These are phyloP conservation scores for Formicarius rufipectus DNA, from an alignment of 2,113 vertebrate species.

Conservation along the genomic window DNA sequence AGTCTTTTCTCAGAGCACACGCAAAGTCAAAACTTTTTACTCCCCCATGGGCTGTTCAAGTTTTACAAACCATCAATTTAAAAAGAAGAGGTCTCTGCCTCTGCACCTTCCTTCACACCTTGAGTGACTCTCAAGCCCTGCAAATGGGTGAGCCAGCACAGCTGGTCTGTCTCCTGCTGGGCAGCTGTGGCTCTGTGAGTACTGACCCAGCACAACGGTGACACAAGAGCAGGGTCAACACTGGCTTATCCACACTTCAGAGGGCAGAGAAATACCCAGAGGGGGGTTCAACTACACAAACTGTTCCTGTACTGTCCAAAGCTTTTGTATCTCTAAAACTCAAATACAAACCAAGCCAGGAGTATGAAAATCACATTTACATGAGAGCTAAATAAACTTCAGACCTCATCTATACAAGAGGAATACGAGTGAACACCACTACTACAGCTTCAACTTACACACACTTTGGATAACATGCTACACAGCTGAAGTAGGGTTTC, in stretches of 20 bases:
- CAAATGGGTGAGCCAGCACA: not conserved
- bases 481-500: not conserved
- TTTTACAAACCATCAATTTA: not conserved
- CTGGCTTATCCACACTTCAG: accelerated
- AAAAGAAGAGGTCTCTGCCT: not conserved
- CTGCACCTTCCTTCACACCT: not conserved
- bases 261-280: not conserved
- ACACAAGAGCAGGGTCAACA: not conserved
- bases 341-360: not conserved
- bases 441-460: not conserved
- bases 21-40: not conserved
- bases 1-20: not conserved
- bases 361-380: not conserved
- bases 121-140: not conserved
- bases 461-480: not conserved
- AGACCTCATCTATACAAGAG: not conserved
- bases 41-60: not conserved
- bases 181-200: not conserved
- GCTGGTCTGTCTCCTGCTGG: not conserved
- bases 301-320: not conserved
- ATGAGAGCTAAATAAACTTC: not conserved
- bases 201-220: accelerated
- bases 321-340: not conserved
- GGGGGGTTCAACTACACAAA: accelerated
- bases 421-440: not conserved